Percentiles rank a stretch among this genome's conserved stretches.
Evolutionary conservation across 2,113 vertebrate genomes (phyloP).

Genomic region (Hypomesus transpacificus): DNA sequence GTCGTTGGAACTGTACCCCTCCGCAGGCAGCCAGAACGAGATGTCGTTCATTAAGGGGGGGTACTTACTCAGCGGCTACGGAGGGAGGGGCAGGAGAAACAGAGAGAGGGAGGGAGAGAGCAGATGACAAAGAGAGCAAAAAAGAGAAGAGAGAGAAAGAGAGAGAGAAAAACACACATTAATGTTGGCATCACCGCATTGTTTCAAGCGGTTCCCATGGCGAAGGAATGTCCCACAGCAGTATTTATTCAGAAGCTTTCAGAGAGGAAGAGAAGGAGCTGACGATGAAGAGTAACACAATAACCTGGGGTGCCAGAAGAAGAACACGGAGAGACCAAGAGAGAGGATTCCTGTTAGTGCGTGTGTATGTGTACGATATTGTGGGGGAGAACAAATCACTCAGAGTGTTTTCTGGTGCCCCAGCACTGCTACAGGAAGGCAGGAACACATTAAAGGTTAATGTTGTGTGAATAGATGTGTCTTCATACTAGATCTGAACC

Average conservation of each 20-base stretch:
- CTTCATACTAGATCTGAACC: not conserved
- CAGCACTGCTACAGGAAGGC: not conserved
- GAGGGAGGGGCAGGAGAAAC: not conserved
- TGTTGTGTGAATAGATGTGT: not conserved
- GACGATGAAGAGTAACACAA: too few species aligned
- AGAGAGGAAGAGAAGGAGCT: too few species aligned
- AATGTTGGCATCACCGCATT: too few species aligned
- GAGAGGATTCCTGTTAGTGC: too few species aligned
- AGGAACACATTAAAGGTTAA: not conserved
- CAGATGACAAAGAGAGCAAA: not conserved
- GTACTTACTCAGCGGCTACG: slow-evolving; percentile 86
- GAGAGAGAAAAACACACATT: not conserved
- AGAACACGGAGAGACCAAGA: too few species aligned
- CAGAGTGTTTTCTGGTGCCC: too few species aligned
- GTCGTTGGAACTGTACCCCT: slow-evolving; percentile 80
- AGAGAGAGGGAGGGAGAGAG: not conserved
- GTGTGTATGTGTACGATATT: too few species aligned
- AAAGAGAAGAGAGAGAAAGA: slow-evolving; percentile 5
- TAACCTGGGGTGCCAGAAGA: too few species aligned
- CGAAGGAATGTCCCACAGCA: not conserved
- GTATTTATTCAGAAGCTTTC: not conserved
- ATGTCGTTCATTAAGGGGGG: slow-evolving; percentile 89
- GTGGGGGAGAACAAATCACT: too few species aligned
- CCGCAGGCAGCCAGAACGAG: slow-evolving; percentile 91
- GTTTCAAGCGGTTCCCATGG: too few species aligned